Conservation (phyloP, 2,113 vertebrate species). For the Festucalex cinctus region DNA sequence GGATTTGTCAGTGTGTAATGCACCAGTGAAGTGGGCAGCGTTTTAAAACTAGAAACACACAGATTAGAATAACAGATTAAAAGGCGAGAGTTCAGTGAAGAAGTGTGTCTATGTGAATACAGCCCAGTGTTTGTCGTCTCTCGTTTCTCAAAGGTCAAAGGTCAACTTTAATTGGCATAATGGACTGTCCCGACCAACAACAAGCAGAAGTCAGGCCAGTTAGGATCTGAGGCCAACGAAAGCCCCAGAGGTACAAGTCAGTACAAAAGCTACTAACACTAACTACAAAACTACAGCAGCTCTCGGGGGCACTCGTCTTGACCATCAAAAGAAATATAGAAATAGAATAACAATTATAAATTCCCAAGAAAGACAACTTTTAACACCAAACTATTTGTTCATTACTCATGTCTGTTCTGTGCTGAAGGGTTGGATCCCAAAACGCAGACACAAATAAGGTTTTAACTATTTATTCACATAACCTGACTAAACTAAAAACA, state of each 20-base stretch:
- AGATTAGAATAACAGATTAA: slow-evolving; percentile 23
- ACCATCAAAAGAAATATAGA: background rate
- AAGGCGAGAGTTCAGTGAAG: slow-evolving; percentile 17
- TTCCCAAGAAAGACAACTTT: background rate
- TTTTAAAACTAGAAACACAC: slow-evolving; percentile 10
- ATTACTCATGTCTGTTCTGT: too few species aligned
- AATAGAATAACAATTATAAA: background rate
- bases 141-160: background rate
- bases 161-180: slow-evolving; percentile 7
- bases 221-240: background rate
- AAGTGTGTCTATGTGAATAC: slow-evolving; percentile 9
- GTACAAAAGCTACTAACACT: background rate
- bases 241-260: background rate
- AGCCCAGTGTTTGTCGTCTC: background rate
- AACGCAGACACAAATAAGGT: too few species aligned
- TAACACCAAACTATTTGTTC: too few species aligned
- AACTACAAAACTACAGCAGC: background rate
- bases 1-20: background rate
- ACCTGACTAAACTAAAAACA: too few species aligned
- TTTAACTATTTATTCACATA: too few species aligned
- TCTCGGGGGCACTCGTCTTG: background rate
- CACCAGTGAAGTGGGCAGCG: slow-evolving; percentile 1
- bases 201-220: background rate
- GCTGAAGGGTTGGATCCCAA: too few species aligned
- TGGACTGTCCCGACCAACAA: slow-evolving; percentile 8